These are phyloP conservation scores for Melikaiella ostensackeni DNA, from an alignment of 2,888 invertebrate genomes.

Conservation along the genomic window DNA sequence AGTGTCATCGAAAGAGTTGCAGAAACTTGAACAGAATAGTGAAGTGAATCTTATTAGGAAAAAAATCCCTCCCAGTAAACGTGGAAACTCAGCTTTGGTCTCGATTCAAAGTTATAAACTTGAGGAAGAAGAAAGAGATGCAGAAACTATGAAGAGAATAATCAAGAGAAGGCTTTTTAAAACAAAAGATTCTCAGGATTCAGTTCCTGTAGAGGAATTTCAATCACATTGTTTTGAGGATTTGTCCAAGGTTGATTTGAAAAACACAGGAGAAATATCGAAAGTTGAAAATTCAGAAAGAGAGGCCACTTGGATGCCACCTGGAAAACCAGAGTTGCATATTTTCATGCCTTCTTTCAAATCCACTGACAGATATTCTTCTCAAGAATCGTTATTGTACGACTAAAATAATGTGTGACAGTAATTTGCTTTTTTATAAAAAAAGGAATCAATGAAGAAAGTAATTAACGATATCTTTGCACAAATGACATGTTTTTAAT, in stretches of 20 bases:
- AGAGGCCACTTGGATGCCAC: slow-evolving; percentile 58
- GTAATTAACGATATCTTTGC: background rate
- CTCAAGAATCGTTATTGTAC: slow-evolving; percentile 63
- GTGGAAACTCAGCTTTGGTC: slow-evolving; percentile 39
- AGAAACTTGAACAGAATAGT: slow-evolving; percentile 12
- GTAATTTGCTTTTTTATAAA: background rate
- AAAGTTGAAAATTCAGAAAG: slow-evolving; percentile 35
- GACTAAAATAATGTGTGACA: slow-evolving; percentile 48
- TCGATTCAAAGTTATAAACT: slow-evolving; percentile 40
- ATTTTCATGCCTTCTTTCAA: slow-evolving; percentile 69
- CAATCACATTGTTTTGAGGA: background rate
- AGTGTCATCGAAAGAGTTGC: background rate
- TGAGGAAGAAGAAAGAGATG: slow-evolving; percentile 41
- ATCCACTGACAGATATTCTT: slow-evolving; percentile 61
- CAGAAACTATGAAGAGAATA: slow-evolving; percentile 28
- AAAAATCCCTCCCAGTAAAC: slow-evolving; percentile 45
- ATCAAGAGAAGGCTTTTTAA: slow-evolving; percentile 12
- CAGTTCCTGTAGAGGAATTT: background rate
- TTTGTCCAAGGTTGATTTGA: background rate
- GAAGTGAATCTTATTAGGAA: slow-evolving; percentile 46
- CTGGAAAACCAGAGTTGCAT: slow-evolving; percentile 77
- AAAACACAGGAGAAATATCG: background rate
- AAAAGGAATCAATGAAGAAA: background rate
- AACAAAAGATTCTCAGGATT: background rate
- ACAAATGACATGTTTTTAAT: background rate